Base-by-base conservation (phyloP, 2,888 invertebrate species). In the Tenthredo amoena region DNA sequence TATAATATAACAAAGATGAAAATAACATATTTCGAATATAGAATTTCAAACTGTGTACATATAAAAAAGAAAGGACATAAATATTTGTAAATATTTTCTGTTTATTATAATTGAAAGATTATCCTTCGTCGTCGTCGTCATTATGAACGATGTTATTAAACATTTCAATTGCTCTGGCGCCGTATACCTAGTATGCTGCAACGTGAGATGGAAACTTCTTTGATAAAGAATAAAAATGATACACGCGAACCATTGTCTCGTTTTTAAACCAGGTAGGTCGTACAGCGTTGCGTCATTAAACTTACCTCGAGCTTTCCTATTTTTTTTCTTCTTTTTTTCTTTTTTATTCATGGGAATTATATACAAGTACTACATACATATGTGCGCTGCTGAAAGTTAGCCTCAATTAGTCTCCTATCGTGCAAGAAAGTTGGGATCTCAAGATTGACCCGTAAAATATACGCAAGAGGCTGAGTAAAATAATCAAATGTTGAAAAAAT, bases 291-390 rank as follows among this genome's bases (percentile, higher is more conserved):
- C 76, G 43, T 47, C 71, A 71, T 71, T 26, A 21, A 7, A 76
- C 21, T 10, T 72, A 21, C 47, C 3, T 76, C n/a, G 21, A 43
- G 4, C 12, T n/a, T 26, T 55, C 31, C 55, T 18, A 77, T 77
- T 55, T 26, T 31, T 50, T 55, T 34, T 77, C 12, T 47, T 47
- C 55, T 34, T 26, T 18, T 50, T 55, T 62, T 34, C 5, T 34
- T 55, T 77, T 9, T 40, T 74, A 74, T 77, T 50, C 77, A 55
- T 77, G 77, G 31, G 77, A 77, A 55, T n/a, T 55, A 76, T 12
- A 31, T 26, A 43, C 77, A n/a, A 9, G 9, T 65, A 31, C 31
- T 10, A 31, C 31, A 10, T 65, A n/a, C n/a, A 62, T 65, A 21
- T 26, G 34, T 26, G 34, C 34, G 74, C 26, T 74, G 74, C 26